phyloP scores from a whole-genome alignment of 2,797 vertebrate species.

The Eulemur coronatus region DNA sequence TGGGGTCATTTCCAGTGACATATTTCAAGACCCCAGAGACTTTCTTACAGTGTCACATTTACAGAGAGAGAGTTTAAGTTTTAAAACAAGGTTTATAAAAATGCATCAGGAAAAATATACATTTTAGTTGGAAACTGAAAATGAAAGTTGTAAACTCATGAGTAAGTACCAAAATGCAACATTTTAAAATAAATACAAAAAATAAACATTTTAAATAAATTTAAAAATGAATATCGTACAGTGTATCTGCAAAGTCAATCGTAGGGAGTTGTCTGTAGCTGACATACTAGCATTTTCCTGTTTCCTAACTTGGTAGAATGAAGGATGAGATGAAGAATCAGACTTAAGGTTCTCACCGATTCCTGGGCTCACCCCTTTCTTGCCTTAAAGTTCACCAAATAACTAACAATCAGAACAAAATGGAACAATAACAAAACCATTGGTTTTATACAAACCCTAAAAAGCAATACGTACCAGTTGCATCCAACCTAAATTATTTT shows the following conservation, averaged over 20 bases:
- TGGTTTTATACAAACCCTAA: neutral
- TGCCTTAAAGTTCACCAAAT: slow-evolving; percentile 36
- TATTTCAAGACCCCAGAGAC: slow-evolving; percentile 25
- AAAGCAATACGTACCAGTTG: neutral
- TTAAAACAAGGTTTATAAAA: slow-evolving; percentile 47
- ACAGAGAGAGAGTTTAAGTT: neutral
- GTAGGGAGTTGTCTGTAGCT: neutral
- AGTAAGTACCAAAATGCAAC: slow-evolving; percentile 1
- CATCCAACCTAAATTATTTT: neutral
- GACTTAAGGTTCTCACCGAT: neutral
- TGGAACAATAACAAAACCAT: neutral
- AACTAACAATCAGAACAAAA: slow-evolving; percentile 1
- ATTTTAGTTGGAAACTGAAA: slow-evolving; percentile 29
- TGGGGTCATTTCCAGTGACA: neutral
- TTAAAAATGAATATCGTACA: neutral
- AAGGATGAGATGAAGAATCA: neutral
- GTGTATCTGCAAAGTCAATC: neutral
- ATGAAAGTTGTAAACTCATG: slow-evolving; percentile 19
- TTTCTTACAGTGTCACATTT: slow-evolving; percentile 25
- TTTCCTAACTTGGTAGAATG: neutral
- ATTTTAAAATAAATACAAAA: neutral
- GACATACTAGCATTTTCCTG: neutral
- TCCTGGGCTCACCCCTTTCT: neutral
- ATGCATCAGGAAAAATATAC: slow-evolving; percentile 5
- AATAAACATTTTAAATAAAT: neutral